Percentiles rank a stretch among this genome's conserved stretches.
Evolutionary conservation across 30 jellyfish, hydroid and myxozoan species (phyloP).

Genomic region (Phacellophora camtschatica): DNA sequence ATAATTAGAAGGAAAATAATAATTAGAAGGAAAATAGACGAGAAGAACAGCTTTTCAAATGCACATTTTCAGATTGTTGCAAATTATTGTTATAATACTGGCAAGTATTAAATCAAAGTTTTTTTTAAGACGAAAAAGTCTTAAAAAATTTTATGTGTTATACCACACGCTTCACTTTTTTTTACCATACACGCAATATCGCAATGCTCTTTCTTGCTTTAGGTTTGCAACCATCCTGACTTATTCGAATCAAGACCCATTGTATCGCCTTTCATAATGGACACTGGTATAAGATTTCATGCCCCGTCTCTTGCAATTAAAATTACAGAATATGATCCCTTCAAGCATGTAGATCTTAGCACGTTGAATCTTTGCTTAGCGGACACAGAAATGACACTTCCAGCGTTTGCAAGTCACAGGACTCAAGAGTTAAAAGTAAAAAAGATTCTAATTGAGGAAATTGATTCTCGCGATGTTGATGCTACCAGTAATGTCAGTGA

Average conservation of each 20-base stretch:
- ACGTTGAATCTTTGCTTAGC: constrained; percentile 64
- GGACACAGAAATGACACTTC: constrained; percentile 65
- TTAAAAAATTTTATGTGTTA: no score
- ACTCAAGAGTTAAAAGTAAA: constrained; percentile 70
- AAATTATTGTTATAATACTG: no score
- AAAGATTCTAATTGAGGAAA: constrained; percentile 66
- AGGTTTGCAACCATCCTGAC: constrained; percentile 99
- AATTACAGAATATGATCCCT: constrained; percentile 47
- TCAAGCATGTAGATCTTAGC: constrained; percentile 53
- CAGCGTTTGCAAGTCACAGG: constrained; percentile 89
- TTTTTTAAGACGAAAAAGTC: no score
- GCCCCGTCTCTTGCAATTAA: constrained; percentile 63
- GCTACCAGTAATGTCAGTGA: background rate
- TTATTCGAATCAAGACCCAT: constrained; percentile 91
- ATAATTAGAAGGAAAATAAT: no score
- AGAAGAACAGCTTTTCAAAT: no score
- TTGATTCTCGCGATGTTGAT: constrained; percentile 8
- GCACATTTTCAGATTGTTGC: no score
- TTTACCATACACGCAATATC: no score
- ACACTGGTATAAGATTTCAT: constrained; percentile 51
- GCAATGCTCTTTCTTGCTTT: background rate
- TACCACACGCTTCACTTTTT: no score
- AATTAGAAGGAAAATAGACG: no score
- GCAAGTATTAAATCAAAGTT: no score
- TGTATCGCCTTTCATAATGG: constrained; percentile 82